Conservation (phyloP, 2,113 vertebrate genomes). For the Ictalurus punctatus region DNA sequence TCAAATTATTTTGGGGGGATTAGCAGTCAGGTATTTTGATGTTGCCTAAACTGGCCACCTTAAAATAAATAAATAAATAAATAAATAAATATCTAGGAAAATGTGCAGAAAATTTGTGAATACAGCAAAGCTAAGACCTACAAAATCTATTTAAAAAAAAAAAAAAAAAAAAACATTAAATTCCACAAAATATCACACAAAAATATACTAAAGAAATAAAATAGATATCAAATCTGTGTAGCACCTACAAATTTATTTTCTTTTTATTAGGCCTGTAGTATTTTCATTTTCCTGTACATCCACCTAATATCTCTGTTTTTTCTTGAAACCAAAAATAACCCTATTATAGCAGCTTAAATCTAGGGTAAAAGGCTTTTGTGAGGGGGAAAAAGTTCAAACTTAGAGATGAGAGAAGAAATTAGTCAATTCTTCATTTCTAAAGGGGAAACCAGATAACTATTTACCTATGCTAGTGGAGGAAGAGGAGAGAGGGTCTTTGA, state of each 20-base stretch:
- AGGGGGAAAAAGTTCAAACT: constrained; percentile 30
- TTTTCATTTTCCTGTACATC: neutral
- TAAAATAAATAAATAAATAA: too few species aligned
- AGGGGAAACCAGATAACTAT: constrained; percentile 48
- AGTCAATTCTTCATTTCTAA: constrained; percentile 55
- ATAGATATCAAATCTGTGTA: neutral
- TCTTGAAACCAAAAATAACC: constrained; percentile 32
- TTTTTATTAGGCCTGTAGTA: neutral
- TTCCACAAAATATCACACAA: neutral
- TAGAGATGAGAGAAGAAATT: constrained; percentile 45
- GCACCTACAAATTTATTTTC: neutral
- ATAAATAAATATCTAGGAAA: too few species aligned
- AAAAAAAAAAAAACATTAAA: too few species aligned
- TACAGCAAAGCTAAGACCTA: constrained; percentile 8
- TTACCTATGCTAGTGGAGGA: constrained; percentile 50
- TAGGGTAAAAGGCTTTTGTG: neutral
- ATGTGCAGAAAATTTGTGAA: constrained; percentile 5
- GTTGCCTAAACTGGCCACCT: neutral
- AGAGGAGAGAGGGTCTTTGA: constrained; percentile 60
- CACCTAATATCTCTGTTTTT: neutral
- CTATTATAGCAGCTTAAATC: constrained; percentile 29
- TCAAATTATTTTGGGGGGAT: neutral
- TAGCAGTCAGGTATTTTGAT: neutral
- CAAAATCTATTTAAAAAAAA: neutral
- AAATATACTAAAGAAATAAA: neutral